Evolutionary conservation across 2,888 invertebrate species (phyloP).

Genomic region (Eristalis arbustorum): DNA sequence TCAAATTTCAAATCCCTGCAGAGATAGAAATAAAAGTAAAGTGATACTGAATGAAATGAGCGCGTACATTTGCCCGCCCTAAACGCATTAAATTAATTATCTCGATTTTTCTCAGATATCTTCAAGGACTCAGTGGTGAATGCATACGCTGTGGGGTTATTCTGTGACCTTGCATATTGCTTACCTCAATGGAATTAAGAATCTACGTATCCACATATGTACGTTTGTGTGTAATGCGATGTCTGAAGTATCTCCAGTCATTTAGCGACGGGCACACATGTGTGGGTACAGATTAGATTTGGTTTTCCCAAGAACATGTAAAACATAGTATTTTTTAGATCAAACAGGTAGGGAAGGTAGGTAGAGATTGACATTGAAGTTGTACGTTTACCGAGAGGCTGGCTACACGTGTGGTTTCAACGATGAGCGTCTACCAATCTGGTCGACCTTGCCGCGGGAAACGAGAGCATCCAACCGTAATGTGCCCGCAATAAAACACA

Average conservation of each 20-base stretch:
- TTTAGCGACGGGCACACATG: background rate
- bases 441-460: background rate
- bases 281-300: background rate
- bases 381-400: background rate
- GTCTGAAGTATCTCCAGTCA: background rate
- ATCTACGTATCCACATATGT: background rate
- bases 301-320: background rate
- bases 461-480: background rate
- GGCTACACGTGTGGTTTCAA: background rate
- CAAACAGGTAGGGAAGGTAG: background rate
- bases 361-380: background rate
- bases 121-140: background rate
- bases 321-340: background rate
- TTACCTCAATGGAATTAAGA: background rate
- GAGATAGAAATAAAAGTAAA: constrained; percentile 23
- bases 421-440: background rate
- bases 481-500: background rate
- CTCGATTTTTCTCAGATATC: constrained; percentile 26
- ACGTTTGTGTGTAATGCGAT: background rate
- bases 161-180: background rate
- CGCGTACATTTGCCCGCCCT: constrained; percentile 28
- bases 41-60: constrained; percentile 41
- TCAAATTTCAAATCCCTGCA: constrained; percentile 32
- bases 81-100: constrained; percentile 40
- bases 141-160: background rate